Base-by-base conservation (phyloP, 2,888 invertebrate genomes). In the Drosophila nigricruria region DNA sequence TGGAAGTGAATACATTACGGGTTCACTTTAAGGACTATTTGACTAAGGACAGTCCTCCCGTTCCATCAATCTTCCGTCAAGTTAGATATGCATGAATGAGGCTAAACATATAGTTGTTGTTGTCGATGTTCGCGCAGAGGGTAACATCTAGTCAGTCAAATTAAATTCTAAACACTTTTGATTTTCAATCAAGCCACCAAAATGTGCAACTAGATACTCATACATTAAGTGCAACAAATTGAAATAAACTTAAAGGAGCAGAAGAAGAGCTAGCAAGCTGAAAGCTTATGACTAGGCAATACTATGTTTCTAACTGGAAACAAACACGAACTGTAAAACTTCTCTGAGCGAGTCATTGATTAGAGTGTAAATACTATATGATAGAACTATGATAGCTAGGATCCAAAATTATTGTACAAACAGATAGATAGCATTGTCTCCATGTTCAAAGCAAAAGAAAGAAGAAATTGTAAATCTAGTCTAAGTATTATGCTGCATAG, bases 171-270 rank as follows among this genome's bases (percentile, higher is more conserved):
- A 2, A 1, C 30, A 14, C 14, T 23, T 8, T 6, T 32, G 20
- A 27, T 42, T 25, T 20, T 34, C 52, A 53, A 64, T 56, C 49
- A 66, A 43, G 32, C 30, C 43, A 53, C 2, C 12, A 23, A 53
- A 25, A 34, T 64, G 53, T 65, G 52, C 45, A 45, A 38, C 16
- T 20, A 0, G 50, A 27, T 25, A 20, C n/a, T 5, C 2, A 25
- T n/a, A n/a, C 34, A n/a, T 52, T 43, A 42, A 23, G 34, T 59
- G 53, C 38, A 47, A 52, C 53, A 20, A 53, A 66, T 36, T 65
- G 16, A 45, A 38, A 52, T 30, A 36, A 42, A 18, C 20, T 9
- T 16, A 20, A 9, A 23, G 23, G 14, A 6, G 14, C 16, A 25
- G n/a, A 27, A 38, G n/a, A 25, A 38, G 23, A 12, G 25, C 12